phyloP scores from a whole-genome alignment of 2,797 vertebrate genomes.

The Neopelma chrysocephalum region DNA sequence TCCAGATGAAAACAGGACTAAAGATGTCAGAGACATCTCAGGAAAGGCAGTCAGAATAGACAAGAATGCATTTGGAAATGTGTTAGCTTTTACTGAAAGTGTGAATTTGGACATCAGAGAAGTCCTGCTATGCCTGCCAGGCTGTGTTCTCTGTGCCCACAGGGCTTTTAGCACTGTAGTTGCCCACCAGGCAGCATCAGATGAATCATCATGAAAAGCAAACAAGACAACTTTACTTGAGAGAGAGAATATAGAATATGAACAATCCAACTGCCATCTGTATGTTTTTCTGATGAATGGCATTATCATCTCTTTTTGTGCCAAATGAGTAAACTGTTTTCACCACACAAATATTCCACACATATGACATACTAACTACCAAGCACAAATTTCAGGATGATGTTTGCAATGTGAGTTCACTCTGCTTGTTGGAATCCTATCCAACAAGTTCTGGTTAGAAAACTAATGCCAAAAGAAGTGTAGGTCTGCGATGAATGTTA shows the following conservation, averaged over 20 bases:
- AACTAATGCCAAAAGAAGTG: neutral
- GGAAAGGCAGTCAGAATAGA: neutral
- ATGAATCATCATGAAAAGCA: conserved; percentile 15
- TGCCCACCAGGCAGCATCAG: conserved; percentile 5
- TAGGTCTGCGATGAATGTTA: neutral
- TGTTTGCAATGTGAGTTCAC: neutral
- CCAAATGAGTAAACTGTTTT: conserved; percentile 45
- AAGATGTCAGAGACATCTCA: neutral
- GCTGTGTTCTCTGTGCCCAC: neutral
- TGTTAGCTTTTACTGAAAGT: neutral
- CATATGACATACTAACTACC: neutral
- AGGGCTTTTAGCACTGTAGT: neutral
- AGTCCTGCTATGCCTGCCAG: neutral
- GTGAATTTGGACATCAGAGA: neutral
- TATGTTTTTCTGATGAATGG: conserved; percentile 28
- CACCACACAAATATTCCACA: conserved; percentile 4
- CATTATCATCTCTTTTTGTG: conserved; percentile 35
- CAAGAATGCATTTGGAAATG: neutral
- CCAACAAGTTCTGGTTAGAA: neutral
- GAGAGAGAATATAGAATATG: neutral
- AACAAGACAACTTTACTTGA: neutral
- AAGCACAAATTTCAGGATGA: neutral
- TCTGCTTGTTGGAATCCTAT: neutral
- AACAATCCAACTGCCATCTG: conserved; percentile 38
- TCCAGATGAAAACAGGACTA: neutral